These are phyloP conservation scores for Leucopsar rothschildi DNA, from an alignment of 2,113 vertebrate species.

Conservation along the genomic window DNA sequence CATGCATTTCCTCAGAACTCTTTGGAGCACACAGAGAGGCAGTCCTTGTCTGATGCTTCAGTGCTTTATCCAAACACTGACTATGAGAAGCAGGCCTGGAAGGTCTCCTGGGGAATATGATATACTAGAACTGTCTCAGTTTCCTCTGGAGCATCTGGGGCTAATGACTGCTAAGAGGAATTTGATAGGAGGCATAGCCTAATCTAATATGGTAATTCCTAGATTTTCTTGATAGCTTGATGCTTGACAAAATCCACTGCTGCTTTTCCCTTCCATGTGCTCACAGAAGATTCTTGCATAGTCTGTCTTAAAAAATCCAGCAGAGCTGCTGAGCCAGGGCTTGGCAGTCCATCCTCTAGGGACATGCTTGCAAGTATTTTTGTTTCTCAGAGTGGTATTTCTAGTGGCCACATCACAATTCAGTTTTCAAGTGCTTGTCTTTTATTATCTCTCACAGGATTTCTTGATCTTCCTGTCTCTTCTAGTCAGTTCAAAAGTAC, in stretches of 20 bases:
- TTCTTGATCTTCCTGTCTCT: slow-evolving; percentile 29
- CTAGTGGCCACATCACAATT: slow-evolving; percentile 42
- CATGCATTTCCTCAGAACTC: neutral
- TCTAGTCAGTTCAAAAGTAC: slow-evolving; percentile 18
- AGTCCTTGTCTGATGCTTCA: neutral
- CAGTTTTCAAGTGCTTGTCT: slow-evolving; percentile 18
- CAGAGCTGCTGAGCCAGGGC: neutral
- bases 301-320: neutral
- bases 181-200: slow-evolving; percentile 3
- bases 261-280: neutral
- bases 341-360: neutral
- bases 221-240: neutral
- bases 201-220: slow-evolving; percentile 37
- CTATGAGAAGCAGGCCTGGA: neutral
- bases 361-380: slow-evolving; percentile 20
- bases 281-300: slow-evolving; percentile 6
- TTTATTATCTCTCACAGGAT: slow-evolving; percentile 45
- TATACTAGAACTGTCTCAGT: neutral
- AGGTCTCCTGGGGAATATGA: neutral
- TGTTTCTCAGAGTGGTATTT: slow-evolving; percentile 20
- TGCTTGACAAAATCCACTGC: slow-evolving; percentile 25
- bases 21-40: neutral
- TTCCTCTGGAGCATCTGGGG: slow-evolving; percentile 16
- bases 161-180: slow-evolving; percentile 5
- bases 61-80: neutral